Conservation (phyloP, 2,113 vertebrate genomes). For the Mormyrus iriodes region DNA sequence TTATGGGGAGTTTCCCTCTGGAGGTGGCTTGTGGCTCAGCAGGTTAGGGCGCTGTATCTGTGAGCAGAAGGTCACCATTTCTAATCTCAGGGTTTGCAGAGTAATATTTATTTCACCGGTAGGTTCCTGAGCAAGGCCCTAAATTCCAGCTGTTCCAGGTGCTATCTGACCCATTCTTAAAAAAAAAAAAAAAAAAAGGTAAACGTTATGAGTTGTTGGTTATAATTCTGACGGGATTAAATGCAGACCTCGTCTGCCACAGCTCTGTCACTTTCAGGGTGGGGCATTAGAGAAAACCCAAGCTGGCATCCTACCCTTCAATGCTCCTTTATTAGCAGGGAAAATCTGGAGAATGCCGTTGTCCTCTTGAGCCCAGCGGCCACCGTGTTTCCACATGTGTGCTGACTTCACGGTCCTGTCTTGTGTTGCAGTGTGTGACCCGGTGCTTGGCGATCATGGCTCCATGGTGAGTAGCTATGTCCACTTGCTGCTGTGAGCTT, state of each 20-base stretch:
- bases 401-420: background rate
- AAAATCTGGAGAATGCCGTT: background rate
- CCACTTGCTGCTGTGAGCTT: background rate
- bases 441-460: slow-evolving; percentile 94
- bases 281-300: background rate
- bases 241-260: background rate
- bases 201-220: background rate
- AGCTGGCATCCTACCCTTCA: background rate
- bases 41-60: background rate
- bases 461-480: slow-evolving; percentile 79
- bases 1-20: background rate
- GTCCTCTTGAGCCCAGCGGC: background rate
- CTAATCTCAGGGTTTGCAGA: background rate
- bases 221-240: background rate
- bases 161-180: background rate
- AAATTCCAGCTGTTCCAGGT: background rate
- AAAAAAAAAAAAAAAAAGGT: background rate
- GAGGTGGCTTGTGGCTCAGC: background rate
- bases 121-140: background rate
- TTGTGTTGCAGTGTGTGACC: slow-evolving; percentile 81
- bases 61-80: background rate
- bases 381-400: background rate
- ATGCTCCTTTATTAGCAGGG: background rate
- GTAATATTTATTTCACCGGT: background rate
- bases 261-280: background rate